Percentiles rank a stretch among this genome's conserved stretches.
These are phyloP conservation scores for Eupithecia exiguata DNA, from an alignment of 2,888 invertebrate genomes.

Conservation along the genomic window DNA sequence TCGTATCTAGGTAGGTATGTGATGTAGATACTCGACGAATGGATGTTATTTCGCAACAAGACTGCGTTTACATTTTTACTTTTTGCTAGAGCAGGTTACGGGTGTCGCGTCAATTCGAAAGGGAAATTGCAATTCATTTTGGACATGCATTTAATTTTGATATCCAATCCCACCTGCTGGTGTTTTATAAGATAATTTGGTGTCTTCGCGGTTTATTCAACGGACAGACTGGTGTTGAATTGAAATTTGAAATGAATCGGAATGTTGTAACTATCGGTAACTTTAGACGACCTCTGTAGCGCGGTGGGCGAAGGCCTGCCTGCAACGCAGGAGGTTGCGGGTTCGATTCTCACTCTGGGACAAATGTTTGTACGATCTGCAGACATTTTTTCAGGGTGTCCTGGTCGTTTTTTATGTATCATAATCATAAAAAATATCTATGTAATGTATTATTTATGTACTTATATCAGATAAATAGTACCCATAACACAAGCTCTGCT, in stretches of 20 bases:
- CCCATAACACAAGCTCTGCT: too few species aligned
- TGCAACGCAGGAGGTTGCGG: too few species aligned
- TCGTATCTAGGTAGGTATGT: not conserved
- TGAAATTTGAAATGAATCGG: not conserved
- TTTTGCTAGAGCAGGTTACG: constrained; percentile 43
- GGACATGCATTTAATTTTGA: constrained; percentile 36
- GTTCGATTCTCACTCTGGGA: too few species aligned
- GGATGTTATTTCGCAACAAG: constrained; percentile 34
- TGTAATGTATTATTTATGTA: too few species aligned
- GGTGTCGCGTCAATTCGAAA: constrained; percentile 61
- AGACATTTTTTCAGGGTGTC: too few species aligned
- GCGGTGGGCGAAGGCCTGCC: too few species aligned
- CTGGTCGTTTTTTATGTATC: too few species aligned
- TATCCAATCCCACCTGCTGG: constrained; percentile 20
- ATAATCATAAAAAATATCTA: too few species aligned
- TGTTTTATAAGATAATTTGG: not conserved
- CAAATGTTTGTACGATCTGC: too few species aligned
- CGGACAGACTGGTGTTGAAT: not conserved
- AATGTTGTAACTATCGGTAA: not conserved
- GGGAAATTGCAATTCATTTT: constrained; percentile 56
- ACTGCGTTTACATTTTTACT: constrained; percentile 36
- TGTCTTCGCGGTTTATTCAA: not conserved
- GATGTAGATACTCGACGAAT: constrained; percentile 5
- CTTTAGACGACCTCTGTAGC: too few species aligned
- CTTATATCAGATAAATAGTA: too few species aligned